Evolutionary conservation across 2,797 vertebrate genomes (phyloP), one percentile per base, ranked within the genome.

Genomic region (Urophycis tenuis): DNA sequence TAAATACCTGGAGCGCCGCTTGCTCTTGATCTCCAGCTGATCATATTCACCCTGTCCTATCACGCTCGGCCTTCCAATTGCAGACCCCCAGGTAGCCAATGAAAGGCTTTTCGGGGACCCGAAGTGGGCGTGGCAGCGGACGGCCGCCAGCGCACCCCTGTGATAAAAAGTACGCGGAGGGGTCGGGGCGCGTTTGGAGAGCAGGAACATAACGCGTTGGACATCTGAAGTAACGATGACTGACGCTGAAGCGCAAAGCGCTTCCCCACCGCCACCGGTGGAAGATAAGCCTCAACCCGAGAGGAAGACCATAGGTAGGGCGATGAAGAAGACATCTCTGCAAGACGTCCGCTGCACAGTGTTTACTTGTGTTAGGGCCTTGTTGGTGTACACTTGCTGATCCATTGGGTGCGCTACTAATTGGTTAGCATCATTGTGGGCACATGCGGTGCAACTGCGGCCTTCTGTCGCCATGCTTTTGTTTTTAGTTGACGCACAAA

Each of bases 301-400:
- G 88, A 92, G 92, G 77, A 94, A 92, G 88, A 84, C 94, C 31
- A 92, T 94, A 85, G 94, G 93, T 94, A 90, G 79, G 91, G 69
- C 5, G 53, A 8, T 34, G 71, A 34, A 19, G 15, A 49, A 25
- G 22, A 41, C 39, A n/a, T n/a, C n/a, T n/a, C n/a, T 17, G 39
- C 39, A 41, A 41, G 11, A 41, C 17, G 39, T 41, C 15, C 39
- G 15, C 39, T 14, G 5, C 8, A 41, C 39, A 41, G 12, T 41
- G 3, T 39, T 14, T 12, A 39, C 35, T 39, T 9, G 8, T 39
- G 12, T 9, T 39, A n/a, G n/a, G n/a, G n/a, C 7, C 14, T 14
- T 39, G 11, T 39, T 39, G 10, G 11, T 70, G 7, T 31, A 71
- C 15, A 33, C 5, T 12, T n/a, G n/a, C n/a, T 30, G 5, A 71